A percentile compares a stretch with the other conserved stretches of the same genome.
phyloP scores from a whole-genome alignment of 2,113 vertebrate genomes.

The Andinoacara biseriatus region DNA sequence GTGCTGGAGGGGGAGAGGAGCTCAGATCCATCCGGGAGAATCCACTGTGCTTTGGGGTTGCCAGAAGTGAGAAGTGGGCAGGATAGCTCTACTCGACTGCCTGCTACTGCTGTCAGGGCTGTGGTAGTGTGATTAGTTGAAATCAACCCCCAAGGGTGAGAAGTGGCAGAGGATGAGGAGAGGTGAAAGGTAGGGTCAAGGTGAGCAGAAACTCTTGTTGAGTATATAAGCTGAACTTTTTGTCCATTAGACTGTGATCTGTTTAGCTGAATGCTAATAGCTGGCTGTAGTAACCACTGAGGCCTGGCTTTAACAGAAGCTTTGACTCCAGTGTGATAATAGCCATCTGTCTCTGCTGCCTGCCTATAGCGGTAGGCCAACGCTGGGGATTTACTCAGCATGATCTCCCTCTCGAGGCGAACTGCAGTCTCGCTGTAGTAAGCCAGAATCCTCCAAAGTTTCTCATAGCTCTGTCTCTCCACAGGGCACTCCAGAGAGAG shows the following conservation, averaged over 20 bases:
- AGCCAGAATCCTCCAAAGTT: slow-evolving; percentile 91
- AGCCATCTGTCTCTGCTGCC: slow-evolving; percentile 80
- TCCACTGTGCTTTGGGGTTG: slow-evolving; percentile 82
- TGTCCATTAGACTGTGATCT: slow-evolving; percentile 84
- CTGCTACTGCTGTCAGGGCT: slow-evolving; percentile 74
- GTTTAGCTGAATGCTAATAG: slow-evolving; percentile 86
- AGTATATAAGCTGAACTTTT: slow-evolving; percentile 83
- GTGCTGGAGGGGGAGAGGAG: slow-evolving; percentile 76
- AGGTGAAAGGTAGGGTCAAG: slow-evolving; percentile 44
- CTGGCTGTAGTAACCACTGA: slow-evolving; percentile 87
- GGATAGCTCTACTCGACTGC: slow-evolving; percentile 78
- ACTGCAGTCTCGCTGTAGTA: slow-evolving; percentile 93
- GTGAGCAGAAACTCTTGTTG: slow-evolving; percentile 75
- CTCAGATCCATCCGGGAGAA: slow-evolving; percentile 87
- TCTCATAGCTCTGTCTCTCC: slow-evolving; percentile 85
- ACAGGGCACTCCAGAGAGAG: slow-evolving; percentile 86
- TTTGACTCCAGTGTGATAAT: slow-evolving; percentile 91
- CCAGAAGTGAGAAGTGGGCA: slow-evolving; percentile 86
- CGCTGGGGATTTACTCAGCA: slow-evolving; percentile 79
- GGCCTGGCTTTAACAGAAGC: slow-evolving; percentile 82
- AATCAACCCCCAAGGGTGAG: slow-evolving; percentile 88
- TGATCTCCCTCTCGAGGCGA: slow-evolving; percentile 82
- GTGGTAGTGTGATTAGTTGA: slow-evolving; percentile 64
- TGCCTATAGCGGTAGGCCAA: slow-evolving; percentile 86
- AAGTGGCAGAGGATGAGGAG: slow-evolving; percentile 16